Evolutionary conservation across 1,140 invertebrate species (phyloP).

Genomic region (Drosophila pallidifrons): DNA sequence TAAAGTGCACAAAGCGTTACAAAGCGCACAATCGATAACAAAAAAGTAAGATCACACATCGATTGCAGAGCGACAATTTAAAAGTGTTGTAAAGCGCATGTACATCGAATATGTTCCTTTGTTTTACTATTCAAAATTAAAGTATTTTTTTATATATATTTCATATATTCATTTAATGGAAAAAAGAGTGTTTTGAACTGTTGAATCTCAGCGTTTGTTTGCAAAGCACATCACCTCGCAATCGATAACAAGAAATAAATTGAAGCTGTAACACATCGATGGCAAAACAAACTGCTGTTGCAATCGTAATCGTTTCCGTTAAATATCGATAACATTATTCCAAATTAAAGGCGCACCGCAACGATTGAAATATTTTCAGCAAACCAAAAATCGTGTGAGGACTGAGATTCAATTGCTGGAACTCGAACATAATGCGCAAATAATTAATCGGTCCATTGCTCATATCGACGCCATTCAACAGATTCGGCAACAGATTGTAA

Average conservation of each 20-base stretch:
- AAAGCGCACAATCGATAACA: too few species aligned
- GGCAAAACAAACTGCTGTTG: neutral
- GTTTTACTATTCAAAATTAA: too few species aligned
- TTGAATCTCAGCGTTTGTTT: conserved; percentile 4
- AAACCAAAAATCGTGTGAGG: conserved; percentile 80
- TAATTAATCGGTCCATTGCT: conserved; percentile 71
- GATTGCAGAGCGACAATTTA: too few species aligned
- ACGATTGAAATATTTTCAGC: conserved; percentile 78
- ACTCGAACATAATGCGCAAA: conserved; percentile 76
- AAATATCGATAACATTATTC: neutral
- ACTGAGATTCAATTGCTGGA: conserved; percentile 75
- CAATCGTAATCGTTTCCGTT: too few species aligned
- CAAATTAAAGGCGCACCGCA: conserved; percentile 14
- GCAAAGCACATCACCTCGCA: neutral
- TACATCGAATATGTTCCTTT: neutral
- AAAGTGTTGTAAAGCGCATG: conserved; percentile 22
- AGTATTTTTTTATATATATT: neutral
- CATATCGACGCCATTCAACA: conserved; percentile 76
- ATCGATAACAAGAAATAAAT: neutral
- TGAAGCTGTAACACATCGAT: neutral
- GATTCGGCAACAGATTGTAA: conserved; percentile 86
- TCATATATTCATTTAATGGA: conserved; percentile 28
- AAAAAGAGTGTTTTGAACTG: conserved; percentile 13
- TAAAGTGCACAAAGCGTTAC: too few species aligned
- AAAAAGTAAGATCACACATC: too few species aligned